Evolutionary conservation across 1,140 invertebrate species (phyloP).

Genomic region (Sminthurides bifidus): DNA sequence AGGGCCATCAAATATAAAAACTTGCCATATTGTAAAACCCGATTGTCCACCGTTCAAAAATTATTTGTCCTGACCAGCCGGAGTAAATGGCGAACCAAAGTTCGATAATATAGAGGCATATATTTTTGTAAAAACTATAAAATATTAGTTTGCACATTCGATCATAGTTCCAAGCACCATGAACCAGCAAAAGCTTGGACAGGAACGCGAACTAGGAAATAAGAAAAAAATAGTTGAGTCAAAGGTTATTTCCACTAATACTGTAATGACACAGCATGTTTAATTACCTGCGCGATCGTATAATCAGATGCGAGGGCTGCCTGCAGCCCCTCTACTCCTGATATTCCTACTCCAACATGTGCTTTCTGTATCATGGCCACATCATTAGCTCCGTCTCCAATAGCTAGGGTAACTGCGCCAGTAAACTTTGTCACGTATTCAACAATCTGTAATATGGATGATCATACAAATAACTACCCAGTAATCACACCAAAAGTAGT

Average conservation of each 20-base stretch:
- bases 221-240: too few species aligned
- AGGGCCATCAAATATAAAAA: constrained; percentile 22
- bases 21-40: constrained; percentile 87
- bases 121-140: constrained; percentile 99
- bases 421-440: constrained; percentile 79
- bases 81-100: constrained; percentile 98
- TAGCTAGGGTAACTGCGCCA: constrained; percentile 82
- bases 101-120: constrained; percentile 97
- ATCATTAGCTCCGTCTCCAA: constrained; percentile 99
- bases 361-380: constrained; percentile 99
- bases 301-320: constrained; percentile 97
- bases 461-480: background rate
- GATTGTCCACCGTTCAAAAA: constrained; percentile 98
- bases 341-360: constrained; percentile 91
- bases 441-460: constrained; percentile 59
- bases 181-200: constrained; percentile 79
- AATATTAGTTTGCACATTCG: constrained; percentile 95
- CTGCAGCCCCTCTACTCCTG: constrained; percentile 95
- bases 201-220: constrained; percentile 68
- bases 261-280: too few species aligned
- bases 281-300: constrained; percentile 66
- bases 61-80: constrained; percentile 94
- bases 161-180: constrained; percentile 97
- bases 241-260: too few species aligned
- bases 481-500: too few species aligned